phyloP scores from a whole-genome alignment of 2,888 invertebrate species.

The Hemaris fuciformis region DNA sequence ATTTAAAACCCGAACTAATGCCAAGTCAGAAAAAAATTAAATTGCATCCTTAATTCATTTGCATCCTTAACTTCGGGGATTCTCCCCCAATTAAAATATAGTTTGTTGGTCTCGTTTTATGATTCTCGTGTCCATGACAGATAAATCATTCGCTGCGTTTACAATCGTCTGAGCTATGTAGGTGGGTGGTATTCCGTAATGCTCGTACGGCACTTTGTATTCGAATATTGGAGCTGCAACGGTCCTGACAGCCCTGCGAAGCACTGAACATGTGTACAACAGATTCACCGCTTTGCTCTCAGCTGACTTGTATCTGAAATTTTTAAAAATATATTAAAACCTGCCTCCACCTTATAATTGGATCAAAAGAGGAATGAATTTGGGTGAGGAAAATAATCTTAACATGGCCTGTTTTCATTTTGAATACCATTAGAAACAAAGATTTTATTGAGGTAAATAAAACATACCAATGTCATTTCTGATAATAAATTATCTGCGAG shows the following conservation, averaged over 20 bases:
- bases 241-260: constrained; percentile 47
- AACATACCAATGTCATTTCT: too few species aligned
- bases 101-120: constrained; percentile 17
- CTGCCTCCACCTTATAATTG: too few species aligned
- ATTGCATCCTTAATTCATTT: too few species aligned
- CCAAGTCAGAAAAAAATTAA: too few species aligned
- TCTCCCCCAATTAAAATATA: not conserved
- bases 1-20: not conserved
- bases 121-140: constrained; percentile 29
- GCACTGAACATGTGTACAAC: constrained; percentile 33
- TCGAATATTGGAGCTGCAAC: constrained; percentile 44
- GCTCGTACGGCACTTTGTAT: constrained; percentile 51
- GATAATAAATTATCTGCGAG: too few species aligned
- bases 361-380: too few species aligned
- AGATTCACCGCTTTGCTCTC: constrained; percentile 42
- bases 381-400: too few species aligned
- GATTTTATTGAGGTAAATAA: too few species aligned
- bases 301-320: constrained; percentile 46
- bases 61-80: not conserved
- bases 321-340: not conserved
- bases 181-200: constrained; percentile 44
- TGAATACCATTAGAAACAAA: too few species aligned
- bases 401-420: too few species aligned
- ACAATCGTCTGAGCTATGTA: constrained; percentile 50
- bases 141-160: constrained; percentile 36